A percentile compares a stretch with the other conserved stretches of the same genome.
phyloP scores from a whole-genome alignment of 2,113 vertebrate genomes.

The Pedionomus torquatus region DNA sequence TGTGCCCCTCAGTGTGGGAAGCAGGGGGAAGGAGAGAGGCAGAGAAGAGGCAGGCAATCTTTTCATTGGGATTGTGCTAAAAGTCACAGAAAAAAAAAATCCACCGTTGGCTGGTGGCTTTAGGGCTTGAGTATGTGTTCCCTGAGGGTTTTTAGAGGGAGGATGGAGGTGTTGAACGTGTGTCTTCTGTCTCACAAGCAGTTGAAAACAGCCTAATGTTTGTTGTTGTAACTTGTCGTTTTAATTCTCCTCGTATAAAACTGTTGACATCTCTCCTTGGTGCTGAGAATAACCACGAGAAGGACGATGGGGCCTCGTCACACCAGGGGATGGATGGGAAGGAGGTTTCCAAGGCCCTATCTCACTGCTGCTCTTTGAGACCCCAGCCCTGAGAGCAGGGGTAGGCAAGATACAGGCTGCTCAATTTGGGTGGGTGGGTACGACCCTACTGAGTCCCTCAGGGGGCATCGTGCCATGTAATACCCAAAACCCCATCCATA shows the following conservation, averaged over 20 bases:
- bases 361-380: neutral
- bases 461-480: neutral
- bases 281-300: neutral
- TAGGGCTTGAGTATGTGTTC: neutral
- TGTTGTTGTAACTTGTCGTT: neutral
- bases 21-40: neutral
- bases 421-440: neutral
- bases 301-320: accelerated
- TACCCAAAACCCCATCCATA: too few relatives aligned
- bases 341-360: neutral
- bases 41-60: neutral
- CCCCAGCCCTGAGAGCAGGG: neutral
- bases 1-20: accelerated
- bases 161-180: neutral
- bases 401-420: neutral
- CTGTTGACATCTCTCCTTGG: neutral
- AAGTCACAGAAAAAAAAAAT: neutral
- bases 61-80: neutral
- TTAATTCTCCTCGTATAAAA: neutral
- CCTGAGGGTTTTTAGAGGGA: neutral
- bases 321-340: neutral
- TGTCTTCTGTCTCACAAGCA: neutral
- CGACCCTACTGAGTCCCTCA: accelerated
- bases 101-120: neutral
- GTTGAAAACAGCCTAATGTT: neutral